These are phyloP conservation scores for Kryptopterus vitreolus DNA, from an alignment of 2,797 vertebrate genomes.

Conservation along the genomic window DNA sequence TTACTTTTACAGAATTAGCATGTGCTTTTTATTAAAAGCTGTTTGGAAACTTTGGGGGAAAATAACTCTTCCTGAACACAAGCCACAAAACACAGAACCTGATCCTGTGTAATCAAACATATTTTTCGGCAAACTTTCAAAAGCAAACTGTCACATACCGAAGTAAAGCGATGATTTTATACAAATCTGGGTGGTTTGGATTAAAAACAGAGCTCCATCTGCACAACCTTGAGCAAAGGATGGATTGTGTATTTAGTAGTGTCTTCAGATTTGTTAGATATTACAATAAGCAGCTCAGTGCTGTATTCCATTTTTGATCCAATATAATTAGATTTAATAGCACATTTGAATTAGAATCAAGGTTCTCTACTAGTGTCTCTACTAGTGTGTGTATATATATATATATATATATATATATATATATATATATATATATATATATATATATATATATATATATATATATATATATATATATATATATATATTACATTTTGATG, in stretches of 20 bases:
- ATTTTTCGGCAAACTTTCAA: neutral
- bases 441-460: too few relatives aligned
- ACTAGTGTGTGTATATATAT: too few relatives aligned
- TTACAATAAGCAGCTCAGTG: neutral
- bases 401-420: too few relatives aligned
- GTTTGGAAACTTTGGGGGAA: neutral
- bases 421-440: too few relatives aligned
- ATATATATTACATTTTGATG: neutral
- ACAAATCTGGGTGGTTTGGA: neutral
- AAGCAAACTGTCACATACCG: neutral
- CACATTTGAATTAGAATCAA: neutral
- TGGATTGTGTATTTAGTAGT: neutral
- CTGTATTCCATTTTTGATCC: neutral
- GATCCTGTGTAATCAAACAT: neutral
- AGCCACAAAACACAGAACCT: neutral
- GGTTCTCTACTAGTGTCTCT: neutral
- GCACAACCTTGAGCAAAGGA: neutral
- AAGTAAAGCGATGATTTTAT: neutral
- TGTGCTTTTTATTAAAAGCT: neutral
- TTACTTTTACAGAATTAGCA: neutral
- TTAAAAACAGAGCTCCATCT: neutral
- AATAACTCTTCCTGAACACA: neutral
- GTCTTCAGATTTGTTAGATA: neutral
- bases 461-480: too few relatives aligned
- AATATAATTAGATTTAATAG: neutral